Base-by-base conservation (phyloP, 2,888 invertebrate genomes). In the Pegoplata infirma region DNA sequence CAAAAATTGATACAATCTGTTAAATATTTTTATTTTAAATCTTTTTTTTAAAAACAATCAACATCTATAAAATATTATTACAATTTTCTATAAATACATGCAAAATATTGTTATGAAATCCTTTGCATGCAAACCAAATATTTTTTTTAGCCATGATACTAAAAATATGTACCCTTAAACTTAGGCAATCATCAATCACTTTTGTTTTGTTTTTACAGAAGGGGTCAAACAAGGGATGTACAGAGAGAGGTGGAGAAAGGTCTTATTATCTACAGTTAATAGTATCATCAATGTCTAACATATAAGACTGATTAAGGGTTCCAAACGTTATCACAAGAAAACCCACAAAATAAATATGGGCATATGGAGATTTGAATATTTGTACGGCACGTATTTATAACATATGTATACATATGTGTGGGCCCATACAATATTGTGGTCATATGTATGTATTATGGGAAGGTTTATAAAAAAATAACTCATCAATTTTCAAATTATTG, bases 161-260 rank as follows among this genome's bases (percentile, higher is more conserved):
- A n/a, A n/a, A n/a, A n/a, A n/a, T n/a, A n/a, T n/a, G n/a, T n/a
- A n/a, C n/a, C n/a, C n/a, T n/a, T n/a, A 55, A 25, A 40, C 17
- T 17, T 40, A 10, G 56, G 56, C 44, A 10, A 14, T 44, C 58
- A 58, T 58, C 58, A 58, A 58, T 58, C 58, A 40, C 58, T 14
- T 44, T n/a, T 40, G 3, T n/a, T n/a, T 40, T n/a, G 1, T 12
- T 12, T 3, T 36, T 32, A 2, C 10, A 5, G 6, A 5, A 25
- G 6, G 25, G 25, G 25, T 25, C 25, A 25, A 25, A 6, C 6
- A 25, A n/a, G n/a, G 25, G 5, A 25, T 25, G 25, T 5, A 32
- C 32, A 5, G 32, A 32, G 8, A 10, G 32, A 32, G 8, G 32
- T 7, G 32, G n/a, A n/a, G 36, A 40, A 40, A 40, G 8, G 3